Percentiles rank a stretch among this genome's conserved stretches.
These are phyloP conservation scores for Cepaea hortensis DNA, from an alignment of 2,888 invertebrate genomes.

Conservation along the genomic window DNA sequence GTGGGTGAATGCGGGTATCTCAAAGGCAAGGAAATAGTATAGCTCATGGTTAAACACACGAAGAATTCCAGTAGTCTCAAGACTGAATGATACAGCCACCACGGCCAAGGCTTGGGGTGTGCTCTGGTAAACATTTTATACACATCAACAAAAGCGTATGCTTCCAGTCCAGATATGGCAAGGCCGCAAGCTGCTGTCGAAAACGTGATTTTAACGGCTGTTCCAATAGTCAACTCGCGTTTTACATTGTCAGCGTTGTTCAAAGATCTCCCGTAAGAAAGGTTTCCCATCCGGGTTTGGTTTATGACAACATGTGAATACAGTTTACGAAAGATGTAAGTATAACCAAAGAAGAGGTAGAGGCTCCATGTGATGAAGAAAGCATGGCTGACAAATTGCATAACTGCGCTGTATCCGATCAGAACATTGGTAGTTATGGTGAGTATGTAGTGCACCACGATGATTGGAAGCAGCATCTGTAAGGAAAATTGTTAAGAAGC, in stretches of 20 bases:
- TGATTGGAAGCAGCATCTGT: slow-evolving; percentile 84
- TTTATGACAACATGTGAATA: slow-evolving; percentile 69
- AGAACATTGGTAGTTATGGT: slow-evolving; percentile 88
- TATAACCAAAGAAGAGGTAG: slow-evolving; percentile 88
- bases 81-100: slow-evolving; percentile 93
- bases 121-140: slow-evolving; percentile 73
- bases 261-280: not conserved
- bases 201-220: slow-evolving; percentile 92
- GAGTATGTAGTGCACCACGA: slow-evolving; percentile 86
- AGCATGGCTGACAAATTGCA: slow-evolving; percentile 81
- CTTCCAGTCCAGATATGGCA: slow-evolving; percentile 87
- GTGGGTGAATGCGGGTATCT: slow-evolving; percentile 27
- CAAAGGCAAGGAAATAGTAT: slow-evolving; percentile 86
- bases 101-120: slow-evolving; percentile 84
- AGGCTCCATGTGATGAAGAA: slow-evolving; percentile 90
- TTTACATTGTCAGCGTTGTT: not conserved
- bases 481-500: not conserved
- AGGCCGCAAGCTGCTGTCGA: slow-evolving; percentile 90
- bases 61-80: slow-evolving; percentile 89
- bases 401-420: slow-evolving; percentile 65
- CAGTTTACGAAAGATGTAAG: slow-evolving; percentile 76
- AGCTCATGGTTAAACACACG: slow-evolving; percentile 88
- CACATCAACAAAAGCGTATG: slow-evolving; percentile 86
- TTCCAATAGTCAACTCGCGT: slow-evolving; percentile 80
- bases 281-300: slow-evolving; percentile 65